Base-by-base conservation (phyloP, 2,113 vertebrate genomes). In the Lepisosteus osseus region DNA sequence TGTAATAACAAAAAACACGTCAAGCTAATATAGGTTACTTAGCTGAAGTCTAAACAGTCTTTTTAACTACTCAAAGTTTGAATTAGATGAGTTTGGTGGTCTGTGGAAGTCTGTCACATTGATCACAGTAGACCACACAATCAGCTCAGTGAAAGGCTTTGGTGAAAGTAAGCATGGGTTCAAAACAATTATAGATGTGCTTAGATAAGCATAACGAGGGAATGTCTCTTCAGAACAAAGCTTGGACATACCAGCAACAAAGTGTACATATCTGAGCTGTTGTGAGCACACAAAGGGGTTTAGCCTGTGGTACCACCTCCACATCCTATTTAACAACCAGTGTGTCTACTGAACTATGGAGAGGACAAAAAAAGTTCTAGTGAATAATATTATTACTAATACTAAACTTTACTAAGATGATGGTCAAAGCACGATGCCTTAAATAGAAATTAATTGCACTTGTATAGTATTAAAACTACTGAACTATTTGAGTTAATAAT, bases 41-140 rank as follows among this genome's bases (percentile, higher is more conserved):
- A 51, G 47, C 47, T 51, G 9, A 6, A 6, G 47, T 51, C 47
- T 51, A 9, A 51, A 9, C 5, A 51, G 47, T 6, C 47, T 51
- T 51, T 51, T 51, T 9, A 6, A 9, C 47, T 5, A 9, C 9
- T 5, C 47, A 51, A 51, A 6, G 47, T 51, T 51, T 51, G 9
- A 51, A 9, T 51, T 51, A 51, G 5, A 51, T 5, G 5, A 51
- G 47, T 51, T 74, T 77, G 87, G 83, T 84, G 87, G 87, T 89
- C 83, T 59, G 59, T 66, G 61, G 72, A 15, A 4, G 77, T 57
- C 69, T 77, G 81, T 79, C 73, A 83, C 69, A 78, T 68, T 72
- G 67, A 78, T 84, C 80, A 77, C 80, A 81, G 76, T 72, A 72
- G 87, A 89, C 86, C 87, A 87, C 86, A 89, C 85, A 86, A 82